Evolutionary conservation across 2,888 invertebrate species (phyloP), one percentile per base, ranked within the genome.

Genomic region (Linnaemya tessellans): DNA sequence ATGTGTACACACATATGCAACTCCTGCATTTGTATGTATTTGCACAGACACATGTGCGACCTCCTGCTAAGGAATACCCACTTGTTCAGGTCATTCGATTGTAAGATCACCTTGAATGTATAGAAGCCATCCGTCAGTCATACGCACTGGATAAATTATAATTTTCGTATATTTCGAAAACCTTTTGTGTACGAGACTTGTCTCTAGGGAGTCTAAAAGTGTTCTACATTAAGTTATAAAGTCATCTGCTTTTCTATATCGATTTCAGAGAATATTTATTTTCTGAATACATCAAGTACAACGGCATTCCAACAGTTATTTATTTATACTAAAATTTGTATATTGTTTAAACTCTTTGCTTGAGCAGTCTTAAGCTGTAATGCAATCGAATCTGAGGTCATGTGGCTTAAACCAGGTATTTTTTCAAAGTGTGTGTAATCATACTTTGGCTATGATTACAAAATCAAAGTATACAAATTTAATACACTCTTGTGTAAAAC

Each of bases 401-500:
- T 30, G 3, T 71, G 71, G 71, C 46, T 46, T 56, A 4, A 10
- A 15, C 5, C 46, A 46, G 1, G 30, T 22, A 18, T 49, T 25
- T 8, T 60, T 30, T 60, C 30, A 22, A 18, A 15, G 64, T 64
- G 41, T 70, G 35, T 62, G 3, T 60, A 35, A 43, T 64, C 64
- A 51, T 75, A 62, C 62, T 68, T 84, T 78, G 67, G 78, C 80
- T 82, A 65, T 80, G 82, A 85, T 82, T 82, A 75, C 75, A 79
- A 82, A 85, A 82, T 85, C 85, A 80, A 82, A 82, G 75, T 84
- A 84, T 74, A 74, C 81, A 87, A 87, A 87, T 87, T 87, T 87
- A 87, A 87, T 87, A 84, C 81, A 87, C 87, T 86, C 87, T 70
- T 81, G 87, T 84, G 86, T 86, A 84, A 80, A 86, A 68, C 64